Conservation (phyloP, 2,113 vertebrate species). For the Actenoides lindsayi region DNA sequence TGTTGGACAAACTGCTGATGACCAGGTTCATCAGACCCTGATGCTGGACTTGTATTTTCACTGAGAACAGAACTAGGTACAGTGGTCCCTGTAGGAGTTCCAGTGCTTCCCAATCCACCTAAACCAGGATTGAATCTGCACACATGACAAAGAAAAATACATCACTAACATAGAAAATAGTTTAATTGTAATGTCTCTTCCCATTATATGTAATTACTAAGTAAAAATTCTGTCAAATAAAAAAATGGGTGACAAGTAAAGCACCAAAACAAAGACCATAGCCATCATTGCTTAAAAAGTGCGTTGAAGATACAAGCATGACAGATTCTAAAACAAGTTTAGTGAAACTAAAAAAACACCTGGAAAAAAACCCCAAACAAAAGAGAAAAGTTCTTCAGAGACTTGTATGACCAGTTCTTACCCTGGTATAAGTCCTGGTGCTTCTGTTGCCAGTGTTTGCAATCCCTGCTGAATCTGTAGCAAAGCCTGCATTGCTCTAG, state of each 20-base stretch:
- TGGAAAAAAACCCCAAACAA: neutral
- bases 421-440: conserved; percentile 84
- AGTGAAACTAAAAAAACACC: neutral
- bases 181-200: neutral
- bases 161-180: neutral
- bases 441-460: conserved; percentile 86
- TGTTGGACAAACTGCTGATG: conserved; percentile 88
- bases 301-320: neutral
- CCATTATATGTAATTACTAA: neutral
- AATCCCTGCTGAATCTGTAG: conserved; percentile 90
- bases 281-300: neutral
- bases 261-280: neutral
- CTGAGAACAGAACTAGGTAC: conserved; percentile 57
- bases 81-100: conserved; percentile 53
- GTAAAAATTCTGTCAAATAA: neutral
- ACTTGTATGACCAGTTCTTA: conserved; percentile 50
- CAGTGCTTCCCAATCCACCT: conserved; percentile 70
- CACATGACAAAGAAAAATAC: neutral
- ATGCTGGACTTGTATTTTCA: conserved; percentile 70
- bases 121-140: conserved; percentile 68
- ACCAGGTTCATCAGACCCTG: conserved; percentile 71
- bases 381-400: neutral
- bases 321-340: neutral
- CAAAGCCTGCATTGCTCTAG: conserved; percentile 88
- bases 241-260: neutral